Conservation (phyloP, 1,140 invertebrate species). For the Zophobas morio region DNA sequence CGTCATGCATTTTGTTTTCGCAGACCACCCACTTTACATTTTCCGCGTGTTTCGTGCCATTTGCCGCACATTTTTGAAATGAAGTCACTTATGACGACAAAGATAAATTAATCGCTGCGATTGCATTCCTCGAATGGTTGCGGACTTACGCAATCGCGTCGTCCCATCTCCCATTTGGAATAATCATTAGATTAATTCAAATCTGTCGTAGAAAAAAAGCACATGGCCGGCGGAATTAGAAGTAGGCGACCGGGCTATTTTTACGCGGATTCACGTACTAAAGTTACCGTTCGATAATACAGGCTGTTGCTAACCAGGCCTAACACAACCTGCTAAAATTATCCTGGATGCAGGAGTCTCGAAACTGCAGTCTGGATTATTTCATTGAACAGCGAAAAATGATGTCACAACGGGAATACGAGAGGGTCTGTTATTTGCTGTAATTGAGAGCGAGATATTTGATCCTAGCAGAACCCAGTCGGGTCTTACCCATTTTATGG, state of each 20-base stretch:
- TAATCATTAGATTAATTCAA: constrained; percentile 16
- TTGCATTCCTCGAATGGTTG: constrained; percentile 8
- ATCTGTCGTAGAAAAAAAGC: not conserved
- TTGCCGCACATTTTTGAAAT: too few relatives aligned
- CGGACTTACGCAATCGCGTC: constrained; percentile 7
- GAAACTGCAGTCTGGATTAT: not conserved
- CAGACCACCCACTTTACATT: too few relatives aligned
- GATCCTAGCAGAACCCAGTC: too few relatives aligned
- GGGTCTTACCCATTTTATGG: too few relatives aligned
- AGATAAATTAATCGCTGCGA: not conserved
- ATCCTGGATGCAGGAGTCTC: constrained; percentile 3
- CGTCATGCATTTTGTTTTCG: too few relatives aligned
- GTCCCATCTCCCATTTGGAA: constrained; percentile 14
- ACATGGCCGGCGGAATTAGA: constrained; percentile 22
- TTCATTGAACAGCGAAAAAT: too few relatives aligned
- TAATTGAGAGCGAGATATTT: too few relatives aligned
- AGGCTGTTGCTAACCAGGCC: constrained; percentile 16
- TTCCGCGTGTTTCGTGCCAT: too few relatives aligned
- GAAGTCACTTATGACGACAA: too few relatives aligned
- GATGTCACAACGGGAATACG: too few relatives aligned
- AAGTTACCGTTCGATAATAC: constrained; percentile 31
- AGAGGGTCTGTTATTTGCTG: too few relatives aligned
- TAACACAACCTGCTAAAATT: constrained; percentile 36
- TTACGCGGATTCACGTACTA: constrained; percentile 35
- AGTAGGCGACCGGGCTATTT: constrained; percentile 25